These are phyloP conservation scores for Contarinia nasturtii DNA, from an alignment of 1,140 invertebrate genomes.

Conservation along the genomic window DNA sequence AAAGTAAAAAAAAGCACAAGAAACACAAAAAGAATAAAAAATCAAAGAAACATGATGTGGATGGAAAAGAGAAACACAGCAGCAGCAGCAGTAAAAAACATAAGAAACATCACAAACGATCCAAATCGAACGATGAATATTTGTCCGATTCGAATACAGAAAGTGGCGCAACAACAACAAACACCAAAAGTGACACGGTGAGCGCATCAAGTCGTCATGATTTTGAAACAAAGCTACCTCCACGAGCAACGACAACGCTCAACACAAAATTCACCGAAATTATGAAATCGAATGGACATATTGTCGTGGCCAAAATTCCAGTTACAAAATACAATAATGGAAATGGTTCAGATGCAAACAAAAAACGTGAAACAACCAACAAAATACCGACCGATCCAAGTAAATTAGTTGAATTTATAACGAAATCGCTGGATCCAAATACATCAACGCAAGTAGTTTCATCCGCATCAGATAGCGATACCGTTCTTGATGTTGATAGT, in stretches of 20 bases:
- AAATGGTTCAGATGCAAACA: not conserved
- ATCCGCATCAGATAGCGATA: slow-evolving; percentile 35
- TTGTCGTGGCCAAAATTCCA: not conserved
- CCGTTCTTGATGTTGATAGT: slow-evolving; percentile 19
- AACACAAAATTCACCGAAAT: slow-evolving; percentile 17
- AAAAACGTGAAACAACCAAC: not conserved
- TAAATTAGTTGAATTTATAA: slow-evolving; percentile 18
- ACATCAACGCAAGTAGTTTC: slow-evolving; percentile 38
- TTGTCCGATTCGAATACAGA: not conserved
- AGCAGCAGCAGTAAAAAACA: slow-evolving; percentile 10
- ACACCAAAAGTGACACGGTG: not conserved
- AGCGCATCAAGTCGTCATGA: not conserved
- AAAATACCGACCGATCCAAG: slow-evolving; percentile 17
- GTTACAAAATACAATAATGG: slow-evolving; percentile 6
- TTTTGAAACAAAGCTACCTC: not conserved
- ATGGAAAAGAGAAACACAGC: not conserved
- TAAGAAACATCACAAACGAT: slow-evolving; percentile 10
- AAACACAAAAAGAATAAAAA: slow-evolving; percentile 30
- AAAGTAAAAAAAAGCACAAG: slow-evolving; percentile 29
- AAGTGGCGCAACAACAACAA: not conserved
- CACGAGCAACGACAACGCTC: not conserved
- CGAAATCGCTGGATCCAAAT: slow-evolving; percentile 21
- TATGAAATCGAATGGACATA: slow-evolving; percentile 21
- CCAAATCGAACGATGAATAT: not conserved
- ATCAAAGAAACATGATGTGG: slow-evolving; percentile 14